These are phyloP conservation scores for Antennarius striatus DNA, from an alignment of 2,113 vertebrate species.

Conservation along the genomic window DNA sequence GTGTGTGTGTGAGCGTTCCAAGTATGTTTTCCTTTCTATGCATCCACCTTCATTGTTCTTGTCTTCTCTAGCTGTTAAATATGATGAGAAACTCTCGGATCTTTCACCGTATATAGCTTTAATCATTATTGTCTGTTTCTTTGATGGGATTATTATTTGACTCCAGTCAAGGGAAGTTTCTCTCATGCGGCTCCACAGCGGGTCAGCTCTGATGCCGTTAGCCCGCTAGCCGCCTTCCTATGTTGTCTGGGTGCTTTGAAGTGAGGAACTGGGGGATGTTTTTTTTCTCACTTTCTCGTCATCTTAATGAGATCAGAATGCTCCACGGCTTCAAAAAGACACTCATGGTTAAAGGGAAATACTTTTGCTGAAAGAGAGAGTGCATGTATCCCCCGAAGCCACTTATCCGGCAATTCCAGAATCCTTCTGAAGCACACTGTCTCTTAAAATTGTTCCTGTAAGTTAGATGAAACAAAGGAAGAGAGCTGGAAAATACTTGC, in stretches of 20 bases:
- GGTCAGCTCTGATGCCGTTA: constrained; percentile 46
- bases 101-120: not conserved
- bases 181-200: constrained; percentile 36
- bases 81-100: not conserved
- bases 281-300: constrained; percentile 50
- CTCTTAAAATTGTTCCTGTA: constrained; percentile 41
- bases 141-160: constrained; percentile 68
- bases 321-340: constrained; percentile 44
- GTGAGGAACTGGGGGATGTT: constrained; percentile 61
- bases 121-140: constrained; percentile 34
- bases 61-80: constrained; percentile 1
- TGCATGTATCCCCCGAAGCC: constrained; percentile 42
- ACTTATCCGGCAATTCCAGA: constrained; percentile 54
- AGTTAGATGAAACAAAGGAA: constrained; percentile 62
- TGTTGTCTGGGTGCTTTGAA: constrained; percentile 59
- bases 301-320: constrained; percentile 60
- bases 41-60: constrained; percentile 3
- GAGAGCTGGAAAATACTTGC: constrained; percentile 27
- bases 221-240: constrained; percentile 41
- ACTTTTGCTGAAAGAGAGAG: constrained; percentile 54
- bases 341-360: constrained; percentile 49
- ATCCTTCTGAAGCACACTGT: constrained; percentile 50
- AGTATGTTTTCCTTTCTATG: constrained; percentile 9
- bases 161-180: constrained; percentile 39
- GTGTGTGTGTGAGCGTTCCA: constrained; percentile 5